These are phyloP conservation scores for Pseudorectes ferrugineus DNA, from an alignment of 2,113 vertebrate genomes.

Conservation along the genomic window DNA sequence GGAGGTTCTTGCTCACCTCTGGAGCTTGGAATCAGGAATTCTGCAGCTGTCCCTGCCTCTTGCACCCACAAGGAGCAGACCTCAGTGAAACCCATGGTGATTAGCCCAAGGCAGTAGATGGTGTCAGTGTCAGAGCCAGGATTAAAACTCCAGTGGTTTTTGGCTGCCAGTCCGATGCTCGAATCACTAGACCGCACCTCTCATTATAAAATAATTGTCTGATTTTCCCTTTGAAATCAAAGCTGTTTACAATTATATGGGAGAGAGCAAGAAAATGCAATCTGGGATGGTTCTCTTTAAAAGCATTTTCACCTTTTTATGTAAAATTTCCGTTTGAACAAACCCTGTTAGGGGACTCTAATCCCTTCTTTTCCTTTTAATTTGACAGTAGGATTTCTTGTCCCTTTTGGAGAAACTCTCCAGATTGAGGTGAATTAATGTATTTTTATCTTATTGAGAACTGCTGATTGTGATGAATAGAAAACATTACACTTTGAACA, in stretches of 20 bases:
- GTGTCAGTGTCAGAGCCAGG: slow-evolving; percentile 58
- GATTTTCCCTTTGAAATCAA: slow-evolving; percentile 67
- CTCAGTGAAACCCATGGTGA: background rate
- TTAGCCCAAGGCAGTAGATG: slow-evolving; percentile 37
- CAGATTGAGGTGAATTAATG: background rate
- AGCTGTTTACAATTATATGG: slow-evolving; percentile 56
- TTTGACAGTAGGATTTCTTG: background rate
- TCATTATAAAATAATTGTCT: slow-evolving; percentile 64
- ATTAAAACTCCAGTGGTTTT: slow-evolving; percentile 48
- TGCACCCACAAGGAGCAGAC: slow-evolving; percentile 11
- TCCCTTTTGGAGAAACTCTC: background rate
- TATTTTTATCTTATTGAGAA: background rate
- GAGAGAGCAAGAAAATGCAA: slow-evolving; percentile 40
- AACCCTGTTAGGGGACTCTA: background rate
- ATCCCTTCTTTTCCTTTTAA: background rate
- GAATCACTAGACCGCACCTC: slow-evolving; percentile 49
- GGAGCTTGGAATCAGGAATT: background rate
- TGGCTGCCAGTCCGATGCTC: slow-evolving; percentile 48
- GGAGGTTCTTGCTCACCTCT: background rate
- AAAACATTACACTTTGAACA: background rate
- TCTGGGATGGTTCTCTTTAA: slow-evolving; percentile 12
- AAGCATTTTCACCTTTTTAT: slow-evolving; percentile 42
- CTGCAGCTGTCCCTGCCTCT: background rate
- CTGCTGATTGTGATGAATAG: background rate
- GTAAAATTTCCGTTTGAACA: slow-evolving; percentile 18